Base-by-base conservation (phyloP, 2,113 vertebrate species). In the Phylloscopus trochilus region DNA sequence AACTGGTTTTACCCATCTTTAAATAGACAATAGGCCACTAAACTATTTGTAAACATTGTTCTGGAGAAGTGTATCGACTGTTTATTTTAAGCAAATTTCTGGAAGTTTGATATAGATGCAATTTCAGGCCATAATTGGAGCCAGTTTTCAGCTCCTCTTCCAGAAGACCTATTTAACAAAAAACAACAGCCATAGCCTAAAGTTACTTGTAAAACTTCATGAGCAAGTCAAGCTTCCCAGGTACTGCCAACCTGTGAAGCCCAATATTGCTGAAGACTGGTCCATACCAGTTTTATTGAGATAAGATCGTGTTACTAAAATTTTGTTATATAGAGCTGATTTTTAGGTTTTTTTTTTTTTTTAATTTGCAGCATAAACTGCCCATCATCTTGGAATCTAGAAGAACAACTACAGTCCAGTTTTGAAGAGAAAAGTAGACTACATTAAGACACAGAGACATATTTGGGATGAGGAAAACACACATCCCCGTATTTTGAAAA, bases 11-110 rank as follows among this genome's bases (percentile, higher is more conserved):
- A 84, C 6, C 11, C 11, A 17, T 64, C 31, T 52, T 51, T 20
- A 46, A 20, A 47, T 11, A 43, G 27, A 15, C 21, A 39, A 18
- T 0, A 63, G 26, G 20, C 13, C 33, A 68, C 47, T 56, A 72
- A 70, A 67, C 10, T 24, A n/a, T 9, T 28, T 27, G 53, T 53
- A 83, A 83, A 60, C 7, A n/a, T 9, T 60, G 4, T 23, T 93
- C 52, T 52, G 12, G 18, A 22, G 13, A 76, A 28, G 4, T 9
- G 3, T 5, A 56, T 10, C 0, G 5, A 58, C 7, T 56, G 6
- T 58, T 84, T 46, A 59, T 43, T 44, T 73, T 46, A 70, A 85
- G 41, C 13, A 81, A 47, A 86, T 68, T 55, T 68, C 68, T 39
- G 6, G 3, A 27, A 73, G 20, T 56, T 55, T 37, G 16, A 11